Conservation (phyloP, 1,140 invertebrate genomes). For the Macrotrachela quadricornifera region DNA sequence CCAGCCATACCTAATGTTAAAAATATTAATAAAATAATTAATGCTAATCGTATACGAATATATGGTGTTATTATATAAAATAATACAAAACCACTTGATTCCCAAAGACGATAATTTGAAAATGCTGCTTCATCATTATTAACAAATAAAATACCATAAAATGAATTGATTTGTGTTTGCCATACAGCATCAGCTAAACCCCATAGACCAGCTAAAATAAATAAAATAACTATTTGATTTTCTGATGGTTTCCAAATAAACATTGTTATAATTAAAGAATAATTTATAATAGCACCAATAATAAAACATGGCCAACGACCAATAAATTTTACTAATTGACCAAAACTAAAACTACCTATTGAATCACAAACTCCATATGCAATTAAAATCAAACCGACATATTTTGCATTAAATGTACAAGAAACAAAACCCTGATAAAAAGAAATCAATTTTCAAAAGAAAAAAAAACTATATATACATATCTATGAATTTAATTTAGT, state of each 20-base stretch:
- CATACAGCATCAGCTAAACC: constrained; percentile 75
- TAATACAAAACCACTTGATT: constrained; percentile 64
- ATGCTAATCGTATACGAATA: no score
- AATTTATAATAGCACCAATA: constrained; percentile 34
- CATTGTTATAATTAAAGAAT: constrained; percentile 11
- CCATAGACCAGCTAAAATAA: constrained; percentile 66
- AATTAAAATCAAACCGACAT: constrained; percentile 82
- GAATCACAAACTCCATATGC: constrained; percentile 77
- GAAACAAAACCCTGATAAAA: neutral
- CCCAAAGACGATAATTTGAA: constrained; percentile 69
- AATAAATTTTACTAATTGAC: constrained; percentile 70
- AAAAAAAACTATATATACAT: no score
- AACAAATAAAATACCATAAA: constrained; percentile 70
- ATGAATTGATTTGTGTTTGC: constrained; percentile 79
- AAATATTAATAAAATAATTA: constrained; percentile 37
- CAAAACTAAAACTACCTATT: constrained; percentile 62
- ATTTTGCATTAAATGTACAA: constrained; percentile 23
- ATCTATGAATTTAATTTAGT: no score
- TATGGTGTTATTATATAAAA: neutral
- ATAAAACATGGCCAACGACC: constrained; percentile 65
- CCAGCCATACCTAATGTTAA: constrained; percentile 38
- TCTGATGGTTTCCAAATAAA: constrained; percentile 56
- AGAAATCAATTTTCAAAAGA: no score
- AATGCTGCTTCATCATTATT: constrained; percentile 81
- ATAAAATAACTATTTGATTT: constrained; percentile 52